Base-by-base conservation (phyloP, 2,113 vertebrate genomes). In the Engystomops pustulosus region DNA sequence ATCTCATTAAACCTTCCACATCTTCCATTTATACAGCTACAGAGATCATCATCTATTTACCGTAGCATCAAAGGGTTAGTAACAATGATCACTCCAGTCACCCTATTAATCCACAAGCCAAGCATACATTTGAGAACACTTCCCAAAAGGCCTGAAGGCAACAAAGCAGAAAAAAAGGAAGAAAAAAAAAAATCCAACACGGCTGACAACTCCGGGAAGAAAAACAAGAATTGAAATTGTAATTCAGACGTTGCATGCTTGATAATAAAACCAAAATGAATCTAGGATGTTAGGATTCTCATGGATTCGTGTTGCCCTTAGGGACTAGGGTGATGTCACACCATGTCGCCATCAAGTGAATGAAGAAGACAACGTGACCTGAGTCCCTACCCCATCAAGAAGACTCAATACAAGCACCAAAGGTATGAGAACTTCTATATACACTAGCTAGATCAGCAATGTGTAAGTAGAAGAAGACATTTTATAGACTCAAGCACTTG, bases 161-260 rank as follows among this genome's bases (percentile, higher is more conserved):
- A 30, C 71, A 76, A 76, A 83, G 71, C 71, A 83, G 34, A 83
- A 41, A 74, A 74, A 74, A n/a, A 20, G 15, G 25, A 81, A 8
- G 38, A 53, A 36, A 38, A 68, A 69, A 36, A 69, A 38, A 71
- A 82, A 74, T 58, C 20, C 11, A 55, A 60, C 68, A 12, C 11
- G 32, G 71, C 34, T 67, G 81, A 65, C 70, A 83, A 76, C 30
- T 83, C 23, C 20, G 30, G 60, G 60, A 62, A 67, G 55, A 76
- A 76, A 83, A 83, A 76, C 70, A 83, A 76, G 58, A 83, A 76
- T 34, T 76, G 71, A 65, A 83, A 83, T 83, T 76, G 81, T 83
- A 83, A 83, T 83, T 83, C 81, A 65, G 71, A 18, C n/a, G 58
- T 49, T 58, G 55, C 62, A 67, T 76, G 41, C 81, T 83, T 76